These are phyloP conservation scores for Melanotaenia maccullochi DNA, from an alignment of 2,797 vertebrate species.

Conservation along the genomic window DNA sequence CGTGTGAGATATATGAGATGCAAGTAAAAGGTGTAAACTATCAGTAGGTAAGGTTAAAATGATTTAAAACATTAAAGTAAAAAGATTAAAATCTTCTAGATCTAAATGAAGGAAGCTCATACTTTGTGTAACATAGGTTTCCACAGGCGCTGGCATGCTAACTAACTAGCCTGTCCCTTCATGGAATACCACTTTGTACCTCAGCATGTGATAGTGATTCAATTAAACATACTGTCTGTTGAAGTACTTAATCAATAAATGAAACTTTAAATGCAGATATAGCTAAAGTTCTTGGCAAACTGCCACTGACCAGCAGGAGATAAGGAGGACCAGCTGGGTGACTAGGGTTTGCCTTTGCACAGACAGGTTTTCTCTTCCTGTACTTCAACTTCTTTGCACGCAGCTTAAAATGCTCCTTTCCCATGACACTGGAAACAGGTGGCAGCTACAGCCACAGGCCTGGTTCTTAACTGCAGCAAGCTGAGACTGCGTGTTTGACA, in stretches of 20 bases:
- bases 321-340: background rate
- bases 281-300: background rate
- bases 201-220: background rate
- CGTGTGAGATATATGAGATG: slow-evolving; percentile 2
- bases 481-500: background rate
- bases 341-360: background rate
- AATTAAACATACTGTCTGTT: background rate
- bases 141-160: background rate
- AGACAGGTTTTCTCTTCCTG: background rate
- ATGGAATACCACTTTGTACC: background rate
- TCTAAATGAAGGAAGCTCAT: background rate
- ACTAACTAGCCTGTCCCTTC: background rate
- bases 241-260: background rate
- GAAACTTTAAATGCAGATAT: background rate
- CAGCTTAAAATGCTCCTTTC: background rate
- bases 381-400: background rate
- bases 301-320: background rate
- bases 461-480: background rate
- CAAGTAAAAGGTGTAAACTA: slow-evolving; percentile 6
- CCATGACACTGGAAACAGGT: background rate
- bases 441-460: background rate
- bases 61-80: background rate
- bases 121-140: background rate
- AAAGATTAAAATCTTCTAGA: background rate
- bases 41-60: background rate